Percentiles rank a stretch among this genome's conserved stretches.
phyloP scores from a whole-genome alignment of 1,140 invertebrate genomes.

The Plodia interpunctella region DNA sequence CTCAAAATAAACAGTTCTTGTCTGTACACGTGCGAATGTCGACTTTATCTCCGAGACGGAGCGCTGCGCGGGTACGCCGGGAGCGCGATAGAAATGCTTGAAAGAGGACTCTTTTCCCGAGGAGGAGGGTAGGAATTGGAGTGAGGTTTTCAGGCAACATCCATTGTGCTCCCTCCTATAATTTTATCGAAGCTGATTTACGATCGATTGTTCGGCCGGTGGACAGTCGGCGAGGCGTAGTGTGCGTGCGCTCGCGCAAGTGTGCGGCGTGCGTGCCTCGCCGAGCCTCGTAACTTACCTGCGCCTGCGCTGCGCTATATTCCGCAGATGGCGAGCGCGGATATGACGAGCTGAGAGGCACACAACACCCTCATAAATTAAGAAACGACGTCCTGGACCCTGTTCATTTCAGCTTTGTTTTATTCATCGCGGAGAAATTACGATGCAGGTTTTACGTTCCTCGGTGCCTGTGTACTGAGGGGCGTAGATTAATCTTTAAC shows the following conservation, averaged over 20 bases:
- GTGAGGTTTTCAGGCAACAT: slow-evolving; percentile 53
- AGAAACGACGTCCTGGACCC: slow-evolving; percentile 49
- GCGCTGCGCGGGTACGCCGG: slow-evolving; percentile 42
- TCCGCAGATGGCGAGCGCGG: slow-evolving; percentile 58
- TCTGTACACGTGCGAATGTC: slow-evolving; percentile 71
- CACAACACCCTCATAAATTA: slow-evolving; percentile 67
- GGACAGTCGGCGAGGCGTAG: slow-evolving; percentile 56
- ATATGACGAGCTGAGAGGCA: slow-evolving; percentile 39
- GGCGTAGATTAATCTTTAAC: too few relatives aligned
- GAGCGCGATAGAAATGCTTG: slow-evolving; percentile 38
- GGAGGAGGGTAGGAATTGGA: slow-evolving; percentile 54
- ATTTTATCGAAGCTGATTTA: slow-evolving; percentile 76
- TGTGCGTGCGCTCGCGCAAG: slow-evolving; percentile 61
- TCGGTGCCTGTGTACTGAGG: not conserved
- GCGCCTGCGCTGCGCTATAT: slow-evolving; percentile 43
- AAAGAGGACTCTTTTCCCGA: slow-evolving; percentile 61
- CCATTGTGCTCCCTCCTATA: slow-evolving; percentile 75
- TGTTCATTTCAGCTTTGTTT: slow-evolving; percentile 56
- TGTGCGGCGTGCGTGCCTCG: slow-evolving; percentile 53
- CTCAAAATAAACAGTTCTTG: slow-evolving; percentile 73
- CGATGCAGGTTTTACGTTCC: slow-evolving; percentile 11
- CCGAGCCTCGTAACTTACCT: slow-evolving; percentile 49
- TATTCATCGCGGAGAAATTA: slow-evolving; percentile 44
- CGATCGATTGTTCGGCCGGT: slow-evolving; percentile 73
- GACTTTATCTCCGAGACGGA: slow-evolving; percentile 71